Base-by-base conservation (phyloP, 2,888 invertebrate species). In the Myopa testacea region DNA sequence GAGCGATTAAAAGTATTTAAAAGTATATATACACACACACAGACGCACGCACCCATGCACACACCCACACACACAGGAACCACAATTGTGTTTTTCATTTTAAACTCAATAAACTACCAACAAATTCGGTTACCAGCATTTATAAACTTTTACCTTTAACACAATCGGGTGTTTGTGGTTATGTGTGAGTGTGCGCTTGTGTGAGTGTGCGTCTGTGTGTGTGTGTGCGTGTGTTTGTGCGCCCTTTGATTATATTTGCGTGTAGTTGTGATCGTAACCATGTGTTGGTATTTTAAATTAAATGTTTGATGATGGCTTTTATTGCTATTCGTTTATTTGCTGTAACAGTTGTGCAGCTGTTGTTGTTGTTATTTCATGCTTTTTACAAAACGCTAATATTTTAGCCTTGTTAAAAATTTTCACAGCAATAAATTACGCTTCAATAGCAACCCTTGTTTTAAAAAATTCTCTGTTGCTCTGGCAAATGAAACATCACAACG, bases 1-100 rank as follows among this genome's bases (percentile, higher is more conserved):
- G 5, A 76, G 40, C 70, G 34, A 72, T 37, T n/a, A 45, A 2
- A 50, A 77, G 65, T 62, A 67, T 50, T 63, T 68, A 70, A 34
- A 71, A 34, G 52, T 19, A 73, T 19, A 26, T 26, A 38, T 38
- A 63, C 75, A 52, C 12, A 68, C 55, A 67, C 69, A 68, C 68
- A 75, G 40, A 73, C 72, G 58, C 12, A 76, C 50, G 19, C 26
- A 38, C 50, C 16, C 26, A 50, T 60, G 26, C 19, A 26, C 69
- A 58, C 58, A 19, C 34, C 3, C n/a, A 55, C 7, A 62, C 6
- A 8, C 67, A n/a, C 71, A 45, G 6, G 45, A 16, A 19, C n/a
- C 34, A 37, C 63, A 63, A 19, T 63, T 45, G 45, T 45, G 6
- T 6, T 45, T 45, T 45, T 45, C 37, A 63, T 6, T 45, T 45